phyloP scores from a whole-genome alignment of 2,113 vertebrate genomes.

The Tachycineta bicolor region DNA sequence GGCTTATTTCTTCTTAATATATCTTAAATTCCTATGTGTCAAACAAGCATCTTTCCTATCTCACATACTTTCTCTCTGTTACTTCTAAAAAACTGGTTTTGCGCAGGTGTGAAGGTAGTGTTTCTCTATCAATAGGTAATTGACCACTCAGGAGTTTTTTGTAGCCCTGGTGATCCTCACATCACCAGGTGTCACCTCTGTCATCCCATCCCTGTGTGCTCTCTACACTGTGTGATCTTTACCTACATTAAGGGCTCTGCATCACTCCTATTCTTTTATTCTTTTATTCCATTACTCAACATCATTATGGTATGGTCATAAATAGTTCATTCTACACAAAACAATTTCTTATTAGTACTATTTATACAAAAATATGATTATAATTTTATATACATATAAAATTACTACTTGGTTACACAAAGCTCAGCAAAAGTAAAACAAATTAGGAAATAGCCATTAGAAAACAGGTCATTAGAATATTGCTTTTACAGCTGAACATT shows the following conservation, averaged over 20 bases:
- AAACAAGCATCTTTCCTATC: neutral
- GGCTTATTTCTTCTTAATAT: neutral
- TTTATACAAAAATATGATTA: neutral
- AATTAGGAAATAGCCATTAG: neutral
- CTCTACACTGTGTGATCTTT: neutral
- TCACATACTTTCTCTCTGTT: neutral
- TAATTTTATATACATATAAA: neutral
- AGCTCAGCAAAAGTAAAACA: neutral
- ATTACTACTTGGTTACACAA: neutral
- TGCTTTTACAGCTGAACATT: neutral
- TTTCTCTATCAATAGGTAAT: neutral
- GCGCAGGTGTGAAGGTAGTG: neutral
- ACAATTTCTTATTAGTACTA: neutral
- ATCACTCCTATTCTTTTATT: neutral
- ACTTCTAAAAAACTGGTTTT: neutral
- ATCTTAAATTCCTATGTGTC: neutral
- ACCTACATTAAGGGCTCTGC: neutral
- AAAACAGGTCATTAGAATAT: neutral
- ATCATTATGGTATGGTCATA: neutral
- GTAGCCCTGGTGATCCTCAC: neutral
- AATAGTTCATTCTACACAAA: neutral
- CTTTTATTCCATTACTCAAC: neutral
- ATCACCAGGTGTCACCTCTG: neutral
- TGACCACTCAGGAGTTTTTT: neutral
- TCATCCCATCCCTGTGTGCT: neutral